phyloP scores from a whole-genome alignment of 2,888 invertebrate genomes.

The Cristatella mucedo region DNA sequence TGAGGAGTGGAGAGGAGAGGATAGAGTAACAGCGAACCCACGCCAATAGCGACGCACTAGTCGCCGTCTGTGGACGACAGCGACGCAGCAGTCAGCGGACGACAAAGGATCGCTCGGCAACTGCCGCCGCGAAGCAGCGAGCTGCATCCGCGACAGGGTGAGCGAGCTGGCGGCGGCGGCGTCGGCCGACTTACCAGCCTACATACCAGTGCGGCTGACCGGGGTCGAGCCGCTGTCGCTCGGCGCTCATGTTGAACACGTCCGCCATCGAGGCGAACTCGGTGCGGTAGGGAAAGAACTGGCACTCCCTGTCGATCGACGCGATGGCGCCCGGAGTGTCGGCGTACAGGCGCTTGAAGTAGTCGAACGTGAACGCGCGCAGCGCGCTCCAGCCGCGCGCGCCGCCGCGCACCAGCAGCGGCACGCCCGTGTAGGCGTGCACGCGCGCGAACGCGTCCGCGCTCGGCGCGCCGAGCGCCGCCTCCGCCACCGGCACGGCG shows the following conservation, averaged over 20 bases:
- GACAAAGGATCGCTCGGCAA: too few relatives aligned
- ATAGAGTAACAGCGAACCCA: too few relatives aligned
- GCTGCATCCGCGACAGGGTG: too few relatives aligned
- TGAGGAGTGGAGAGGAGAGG: too few relatives aligned
- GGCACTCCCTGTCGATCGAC: conserved; percentile 61
- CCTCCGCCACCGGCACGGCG: conserved; percentile 45
- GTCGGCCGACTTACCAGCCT: conserved; percentile 68
- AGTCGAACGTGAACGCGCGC: conserved; percentile 31
- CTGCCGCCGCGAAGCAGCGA: too few relatives aligned
- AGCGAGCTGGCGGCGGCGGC: too few relatives aligned
- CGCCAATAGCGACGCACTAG: too few relatives aligned
- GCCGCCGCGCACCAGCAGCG: conserved; percentile 61
- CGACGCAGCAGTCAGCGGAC: too few relatives aligned
- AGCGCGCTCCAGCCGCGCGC: conserved; percentile 62
- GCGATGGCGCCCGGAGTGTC: conserved; percentile 48
- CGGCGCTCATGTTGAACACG: conserved; percentile 58
- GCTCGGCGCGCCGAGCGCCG: conserved; percentile 31
- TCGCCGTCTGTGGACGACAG: too few relatives aligned
- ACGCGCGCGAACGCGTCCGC: conserved; percentile 49
- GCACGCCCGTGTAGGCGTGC: conserved; percentile 61
- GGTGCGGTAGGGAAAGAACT: conserved; percentile 69
- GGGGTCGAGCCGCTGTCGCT: conserved; percentile 47
- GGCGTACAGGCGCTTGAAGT: conserved; percentile 23
- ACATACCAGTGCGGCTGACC: conserved; percentile 67
- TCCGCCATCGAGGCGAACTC: conserved; percentile 58